Evolutionary conservation across 2,113 vertebrate species (phyloP).

Genomic region (Gambusia holbrooki): DNA sequence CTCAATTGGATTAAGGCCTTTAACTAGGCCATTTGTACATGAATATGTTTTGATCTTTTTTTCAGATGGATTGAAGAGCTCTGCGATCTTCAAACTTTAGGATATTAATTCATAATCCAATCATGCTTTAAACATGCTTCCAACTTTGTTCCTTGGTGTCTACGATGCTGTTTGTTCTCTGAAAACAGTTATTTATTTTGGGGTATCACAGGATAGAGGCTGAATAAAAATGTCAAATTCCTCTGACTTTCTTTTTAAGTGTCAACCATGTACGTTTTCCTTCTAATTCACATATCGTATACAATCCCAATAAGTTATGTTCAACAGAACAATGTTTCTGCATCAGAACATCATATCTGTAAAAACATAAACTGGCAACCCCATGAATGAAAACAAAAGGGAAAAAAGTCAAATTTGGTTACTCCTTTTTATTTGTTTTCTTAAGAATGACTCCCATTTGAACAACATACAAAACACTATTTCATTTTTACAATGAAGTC

Average conservation of each 20-base stretch:
- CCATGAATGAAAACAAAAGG: not conserved
- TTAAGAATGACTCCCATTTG: slow-evolving; percentile 46
- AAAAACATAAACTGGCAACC: not conserved
- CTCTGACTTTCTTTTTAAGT: no score
- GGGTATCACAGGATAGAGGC: no score
- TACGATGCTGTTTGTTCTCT: not conserved
- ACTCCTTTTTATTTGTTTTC: slow-evolving; percentile 38
- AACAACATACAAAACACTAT: slow-evolving; percentile 79
- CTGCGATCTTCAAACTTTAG: not conserved
- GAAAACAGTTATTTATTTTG: not conserved
- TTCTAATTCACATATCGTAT: not conserved
- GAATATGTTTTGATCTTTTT: not conserved
- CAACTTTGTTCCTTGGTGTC: not conserved
- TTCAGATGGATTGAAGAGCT: not conserved
- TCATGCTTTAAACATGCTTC: not conserved
- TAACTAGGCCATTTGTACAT: not conserved
- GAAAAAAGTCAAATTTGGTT: slow-evolving; percentile 13
- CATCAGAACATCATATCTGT: not conserved
- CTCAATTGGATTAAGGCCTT: not conserved
- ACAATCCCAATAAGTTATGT: not conserved
- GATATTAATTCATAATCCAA: not conserved
- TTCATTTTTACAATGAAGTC: slow-evolving; percentile 75
- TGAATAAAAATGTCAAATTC: no score
- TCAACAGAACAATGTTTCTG: no score
- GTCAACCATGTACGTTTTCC: not conserved